phyloP scores from a whole-genome alignment of 2,113 vertebrate species.

The Murina feae region DNA sequence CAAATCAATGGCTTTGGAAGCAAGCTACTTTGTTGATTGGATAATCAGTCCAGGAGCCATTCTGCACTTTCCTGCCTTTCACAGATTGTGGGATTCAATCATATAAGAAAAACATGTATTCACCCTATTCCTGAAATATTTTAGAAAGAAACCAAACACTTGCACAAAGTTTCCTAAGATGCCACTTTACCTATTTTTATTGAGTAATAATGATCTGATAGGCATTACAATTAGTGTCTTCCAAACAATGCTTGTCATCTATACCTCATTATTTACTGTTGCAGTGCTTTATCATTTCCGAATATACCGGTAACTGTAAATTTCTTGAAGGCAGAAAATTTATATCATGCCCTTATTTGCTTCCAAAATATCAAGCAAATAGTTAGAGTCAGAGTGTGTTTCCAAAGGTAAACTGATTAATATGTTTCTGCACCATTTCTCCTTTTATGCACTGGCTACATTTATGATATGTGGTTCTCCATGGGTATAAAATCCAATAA shows the following conservation, averaged over 20 bases:
- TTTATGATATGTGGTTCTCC: neutral
- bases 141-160: constrained; percentile 8
- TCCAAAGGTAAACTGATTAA: neutral
- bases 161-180: neutral
- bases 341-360: neutral
- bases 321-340: neutral
- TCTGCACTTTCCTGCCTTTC: neutral
- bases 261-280: neutral
- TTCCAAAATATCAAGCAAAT: neutral
- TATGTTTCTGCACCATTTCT: neutral
- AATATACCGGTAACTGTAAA: neutral
- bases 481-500: neutral
- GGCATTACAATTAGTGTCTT: neutral
- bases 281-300: neutral
- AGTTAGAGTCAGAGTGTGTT: neutral
- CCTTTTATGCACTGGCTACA: neutral
- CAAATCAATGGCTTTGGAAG: constrained; percentile 12
- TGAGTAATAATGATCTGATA: neutral
- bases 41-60: neutral
- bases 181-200: neutral
- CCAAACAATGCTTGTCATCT: neutral
- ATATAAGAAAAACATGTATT: neutral
- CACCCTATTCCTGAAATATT: neutral
- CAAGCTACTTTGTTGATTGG: neutral
- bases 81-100: neutral